phyloP scores from a whole-genome alignment of 1,140 invertebrate species.

The Aphelinus atriplicis region DNA sequence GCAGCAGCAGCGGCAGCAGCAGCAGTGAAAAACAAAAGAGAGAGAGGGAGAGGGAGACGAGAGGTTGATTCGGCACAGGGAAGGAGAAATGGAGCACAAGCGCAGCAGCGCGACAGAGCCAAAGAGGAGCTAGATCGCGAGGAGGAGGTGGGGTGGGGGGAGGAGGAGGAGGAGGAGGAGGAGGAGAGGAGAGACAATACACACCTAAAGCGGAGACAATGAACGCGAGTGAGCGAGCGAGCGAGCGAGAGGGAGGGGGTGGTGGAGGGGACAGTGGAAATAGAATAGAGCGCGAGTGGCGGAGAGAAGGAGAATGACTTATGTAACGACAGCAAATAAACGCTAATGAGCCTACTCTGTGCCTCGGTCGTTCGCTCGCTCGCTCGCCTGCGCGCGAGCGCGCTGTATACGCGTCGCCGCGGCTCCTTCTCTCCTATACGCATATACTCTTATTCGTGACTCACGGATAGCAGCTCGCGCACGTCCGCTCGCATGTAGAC shows the following conservation, averaged over 20 bases:
- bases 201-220: constrained; percentile 14
- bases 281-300: not conserved
- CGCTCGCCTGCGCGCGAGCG: constrained; percentile 11
- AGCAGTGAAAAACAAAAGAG: not conserved
- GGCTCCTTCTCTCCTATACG: constrained; percentile 20
- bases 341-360: constrained; percentile 59
- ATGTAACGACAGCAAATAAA: constrained; percentile 65
- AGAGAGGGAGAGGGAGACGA: constrained; percentile 5
- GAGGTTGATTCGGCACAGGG: not conserved
- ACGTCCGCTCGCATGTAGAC: not conserved
- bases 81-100: constrained; percentile 10
- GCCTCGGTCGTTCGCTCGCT: constrained; percentile 46
- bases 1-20: not conserved
- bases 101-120: not conserved
- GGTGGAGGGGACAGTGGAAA: not conserved
- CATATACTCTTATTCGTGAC: not conserved
- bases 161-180: constrained; percentile 20
- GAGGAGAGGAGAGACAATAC: constrained; percentile 1
- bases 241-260: constrained; percentile 36
- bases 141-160: not conserved
- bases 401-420: not conserved
- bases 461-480: not conserved
- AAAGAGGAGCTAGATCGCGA: constrained; percentile 8
- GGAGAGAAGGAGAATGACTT: constrained; percentile 53
- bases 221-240: constrained; percentile 7